phyloP scores from a whole-genome alignment of 2,113 vertebrate genomes.

The Collichthys lucidus region DNA sequence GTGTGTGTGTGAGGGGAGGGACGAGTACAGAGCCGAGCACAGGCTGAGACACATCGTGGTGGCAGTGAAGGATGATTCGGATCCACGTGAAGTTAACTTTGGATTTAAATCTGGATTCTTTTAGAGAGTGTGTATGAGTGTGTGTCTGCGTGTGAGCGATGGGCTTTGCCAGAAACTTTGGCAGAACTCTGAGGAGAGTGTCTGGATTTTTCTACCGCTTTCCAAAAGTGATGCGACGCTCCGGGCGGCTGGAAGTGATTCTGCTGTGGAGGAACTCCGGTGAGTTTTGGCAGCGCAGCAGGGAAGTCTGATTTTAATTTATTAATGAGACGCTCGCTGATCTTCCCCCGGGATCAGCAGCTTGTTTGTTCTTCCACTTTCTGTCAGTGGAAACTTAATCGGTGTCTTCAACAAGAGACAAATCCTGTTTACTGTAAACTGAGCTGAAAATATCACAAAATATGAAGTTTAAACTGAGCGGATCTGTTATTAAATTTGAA shows the following conservation, averaged over 20 bases:
- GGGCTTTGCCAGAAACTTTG: conserved; percentile 75
- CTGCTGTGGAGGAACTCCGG: conserved; percentile 78
- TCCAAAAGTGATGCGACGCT: conserved; percentile 73
- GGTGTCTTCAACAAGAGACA: not conserved
- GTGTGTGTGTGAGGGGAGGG: conserved; percentile 2
- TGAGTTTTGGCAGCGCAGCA: conserved; percentile 59
- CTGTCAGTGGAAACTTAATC: not conserved
- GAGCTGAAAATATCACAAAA: not conserved
- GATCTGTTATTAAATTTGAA: not conserved
- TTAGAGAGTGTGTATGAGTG: not conserved
- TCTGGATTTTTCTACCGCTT: conserved; percentile 75
- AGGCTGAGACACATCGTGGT: conserved; percentile 10
- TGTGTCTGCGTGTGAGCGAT: conserved; percentile 57
- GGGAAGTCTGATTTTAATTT: not conserved
- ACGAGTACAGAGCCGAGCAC: conserved; percentile 13
- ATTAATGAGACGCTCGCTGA: not conserved
- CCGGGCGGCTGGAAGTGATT: conserved; percentile 73
- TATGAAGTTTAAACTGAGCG: not conserved
- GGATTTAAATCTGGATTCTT: conserved; percentile 27
- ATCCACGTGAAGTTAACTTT: not conserved
- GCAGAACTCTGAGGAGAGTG: conserved; percentile 72
- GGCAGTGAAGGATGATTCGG: conserved; percentile 27
- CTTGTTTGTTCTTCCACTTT: not conserved
- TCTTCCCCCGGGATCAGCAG: not conserved
- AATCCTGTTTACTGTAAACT: not conserved